Conservation (phyloP, 2,888 invertebrate species). For the Drosophila ezoana region DNA sequence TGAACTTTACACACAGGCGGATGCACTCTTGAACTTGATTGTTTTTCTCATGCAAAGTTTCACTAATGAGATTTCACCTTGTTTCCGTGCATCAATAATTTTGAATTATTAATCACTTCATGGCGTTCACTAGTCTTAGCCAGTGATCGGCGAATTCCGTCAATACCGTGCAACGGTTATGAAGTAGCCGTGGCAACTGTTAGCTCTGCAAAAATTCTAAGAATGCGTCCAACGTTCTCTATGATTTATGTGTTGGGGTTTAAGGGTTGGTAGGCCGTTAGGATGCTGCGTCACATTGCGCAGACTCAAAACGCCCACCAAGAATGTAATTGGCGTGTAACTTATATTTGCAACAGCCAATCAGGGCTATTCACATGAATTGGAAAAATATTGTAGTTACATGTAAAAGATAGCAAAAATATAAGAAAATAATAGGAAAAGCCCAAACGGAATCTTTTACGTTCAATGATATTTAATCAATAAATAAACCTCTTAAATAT, state of each 20-base stretch:
- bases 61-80: conserved; percentile 60
- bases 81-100: conserved; percentile 66
- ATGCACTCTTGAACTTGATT: conserved; percentile 51
- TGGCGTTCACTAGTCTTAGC: conserved; percentile 52
- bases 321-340: conserved; percentile 49
- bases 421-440: not conserved
- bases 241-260: conserved; percentile 34
- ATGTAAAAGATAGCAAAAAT: not conserved
- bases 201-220: conserved; percentile 23
- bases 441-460: not conserved
- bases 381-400: not conserved
- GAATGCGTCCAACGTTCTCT: conserved; percentile 22
- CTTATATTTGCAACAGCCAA: conserved; percentile 28
- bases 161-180: conserved; percentile 54
- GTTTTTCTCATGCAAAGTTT: conserved; percentile 34
- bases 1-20: conserved; percentile 22
- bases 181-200: conserved; percentile 69
- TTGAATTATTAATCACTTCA: conserved; percentile 67
- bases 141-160: conserved; percentile 59
- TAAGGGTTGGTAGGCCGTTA: conserved; percentile 46
- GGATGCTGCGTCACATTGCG: conserved; percentile 68
- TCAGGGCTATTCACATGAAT: conserved; percentile 5
- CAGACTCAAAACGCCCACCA: conserved; percentile 68
- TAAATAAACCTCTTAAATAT: too few relatives aligned
- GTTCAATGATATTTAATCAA: not conserved